phyloP scores from a whole-genome alignment of 2,797 vertebrate genomes.

The Cryptoblepharus egeriae region DNA sequence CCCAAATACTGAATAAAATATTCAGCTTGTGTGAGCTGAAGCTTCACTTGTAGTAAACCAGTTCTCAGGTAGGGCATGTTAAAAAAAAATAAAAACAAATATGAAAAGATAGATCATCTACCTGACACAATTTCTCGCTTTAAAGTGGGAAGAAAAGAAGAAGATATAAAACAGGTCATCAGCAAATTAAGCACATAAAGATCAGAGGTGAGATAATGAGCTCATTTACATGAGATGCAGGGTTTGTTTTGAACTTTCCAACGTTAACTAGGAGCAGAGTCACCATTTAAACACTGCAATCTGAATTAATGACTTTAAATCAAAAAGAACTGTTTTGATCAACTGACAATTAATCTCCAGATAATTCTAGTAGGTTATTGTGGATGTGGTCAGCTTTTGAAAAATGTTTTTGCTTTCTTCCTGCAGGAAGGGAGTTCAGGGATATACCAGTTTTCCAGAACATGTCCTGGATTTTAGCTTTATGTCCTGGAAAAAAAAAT shows the following conservation, averaged over 20 bases:
- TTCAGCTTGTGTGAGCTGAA: constrained; percentile 14
- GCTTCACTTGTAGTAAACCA: constrained; percentile 38
- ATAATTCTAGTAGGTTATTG: constrained; percentile 34
- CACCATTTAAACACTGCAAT: constrained; percentile 57
- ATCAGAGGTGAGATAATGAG: constrained; percentile 72
- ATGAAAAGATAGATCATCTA: constrained; percentile 51
- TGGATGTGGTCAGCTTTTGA: not conserved
- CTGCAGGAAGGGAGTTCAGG: constrained; percentile 24
- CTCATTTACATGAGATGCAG: constrained; percentile 67
- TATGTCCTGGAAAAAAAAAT: too few relatives aligned
- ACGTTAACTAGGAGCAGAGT: constrained; percentile 52
- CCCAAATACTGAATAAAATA: constrained; percentile 31
- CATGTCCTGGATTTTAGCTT: too few relatives aligned
- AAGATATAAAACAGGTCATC: constrained; percentile 63
- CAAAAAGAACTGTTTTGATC: constrained; percentile 43
- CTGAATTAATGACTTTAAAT: constrained; percentile 53
- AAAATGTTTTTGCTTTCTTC: constrained; percentile 18
- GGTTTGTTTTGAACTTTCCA: constrained; percentile 72
- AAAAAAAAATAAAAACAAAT: constrained; percentile 14
- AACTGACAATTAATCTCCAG: constrained; percentile 49
- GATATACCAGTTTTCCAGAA: too few relatives aligned
- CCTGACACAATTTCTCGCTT: constrained; percentile 58
- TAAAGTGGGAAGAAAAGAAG: constrained; percentile 36
- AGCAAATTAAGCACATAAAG: constrained; percentile 67
- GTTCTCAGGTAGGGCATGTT: constrained; percentile 38